These are phyloP conservation scores for Intellagama lesueurii DNA, from an alignment of 2,797 vertebrate species.

Conservation along the genomic window DNA sequence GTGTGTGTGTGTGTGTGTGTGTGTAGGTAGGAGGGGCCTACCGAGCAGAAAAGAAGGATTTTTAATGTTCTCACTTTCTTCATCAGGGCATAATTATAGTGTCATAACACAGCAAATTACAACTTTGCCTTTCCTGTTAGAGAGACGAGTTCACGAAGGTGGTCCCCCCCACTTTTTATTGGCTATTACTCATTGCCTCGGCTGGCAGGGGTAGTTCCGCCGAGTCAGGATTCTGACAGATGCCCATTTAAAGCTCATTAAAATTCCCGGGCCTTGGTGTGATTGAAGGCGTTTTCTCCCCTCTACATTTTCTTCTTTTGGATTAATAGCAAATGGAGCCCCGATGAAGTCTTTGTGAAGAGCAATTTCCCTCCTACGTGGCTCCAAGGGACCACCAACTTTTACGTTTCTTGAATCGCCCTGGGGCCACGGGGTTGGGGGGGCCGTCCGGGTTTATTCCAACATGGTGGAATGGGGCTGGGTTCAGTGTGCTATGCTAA, in stretches of 20 bases:
- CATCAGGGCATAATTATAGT: conserved; percentile 70
- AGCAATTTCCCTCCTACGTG: conserved; percentile 74
- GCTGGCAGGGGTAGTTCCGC: conserved; percentile 72
- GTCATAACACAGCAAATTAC: conserved; percentile 74
- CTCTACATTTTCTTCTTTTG: conserved; percentile 72
- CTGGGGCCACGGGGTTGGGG: conserved; percentile 60
- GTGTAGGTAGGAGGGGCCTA: not conserved
- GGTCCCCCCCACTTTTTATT: conserved; percentile 68
- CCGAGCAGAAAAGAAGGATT: conserved; percentile 23
- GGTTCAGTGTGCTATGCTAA: conserved; percentile 54
- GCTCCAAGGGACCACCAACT: conserved; percentile 75
- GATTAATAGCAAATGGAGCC: conserved; percentile 78
- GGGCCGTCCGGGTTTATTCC: conserved; percentile 43
- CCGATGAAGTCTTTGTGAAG: conserved; percentile 78
- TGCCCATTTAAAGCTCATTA: conserved; percentile 81
- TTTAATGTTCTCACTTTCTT: conserved; percentile 61
- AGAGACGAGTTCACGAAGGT: conserved; percentile 60
- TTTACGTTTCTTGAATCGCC: conserved; percentile 62
- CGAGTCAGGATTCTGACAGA: conserved; percentile 76
- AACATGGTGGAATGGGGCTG: conserved; percentile 21
- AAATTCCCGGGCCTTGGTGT: conserved; percentile 76
- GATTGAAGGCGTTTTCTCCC: conserved; percentile 74
- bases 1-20: too few species aligned
- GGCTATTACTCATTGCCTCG: conserved; percentile 72
- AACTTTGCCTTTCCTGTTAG: conserved; percentile 73